Evolutionary conservation across 2,113 vertebrate species (phyloP).

Genomic region (Pionites leucogaster): DNA sequence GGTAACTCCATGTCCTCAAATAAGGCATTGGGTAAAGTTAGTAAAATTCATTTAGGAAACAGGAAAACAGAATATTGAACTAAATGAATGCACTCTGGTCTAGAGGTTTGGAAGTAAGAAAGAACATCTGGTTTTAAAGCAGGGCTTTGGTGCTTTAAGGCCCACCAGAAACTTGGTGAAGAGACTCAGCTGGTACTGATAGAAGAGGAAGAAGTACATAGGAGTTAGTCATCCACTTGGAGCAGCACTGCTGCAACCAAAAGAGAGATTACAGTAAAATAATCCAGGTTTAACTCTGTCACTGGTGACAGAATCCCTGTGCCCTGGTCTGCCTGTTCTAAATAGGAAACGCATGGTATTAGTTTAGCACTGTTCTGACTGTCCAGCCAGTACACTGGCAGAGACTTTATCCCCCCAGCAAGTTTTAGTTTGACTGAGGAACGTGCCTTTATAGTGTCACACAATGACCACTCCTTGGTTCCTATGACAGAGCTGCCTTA

Average conservation of each 20-base stretch:
- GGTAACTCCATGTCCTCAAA: background rate
- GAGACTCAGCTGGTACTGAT: background rate
- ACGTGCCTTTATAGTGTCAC: rapidly evolving
- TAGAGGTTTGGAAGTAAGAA: background rate
- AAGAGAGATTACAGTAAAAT: background rate
- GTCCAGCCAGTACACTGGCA: background rate
- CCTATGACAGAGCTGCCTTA: background rate
- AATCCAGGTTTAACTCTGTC: background rate
- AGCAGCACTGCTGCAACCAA: background rate
- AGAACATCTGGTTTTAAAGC: background rate
- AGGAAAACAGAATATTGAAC: background rate
- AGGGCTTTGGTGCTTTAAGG: background rate
- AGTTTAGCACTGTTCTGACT: background rate
- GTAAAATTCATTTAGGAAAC: background rate
- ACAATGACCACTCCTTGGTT: background rate
- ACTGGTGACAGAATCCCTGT: background rate
- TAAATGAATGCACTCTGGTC: background rate
- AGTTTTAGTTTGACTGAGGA: background rate
- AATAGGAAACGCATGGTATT: background rate
- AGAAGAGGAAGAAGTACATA: background rate
- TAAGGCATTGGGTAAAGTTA: background rate
- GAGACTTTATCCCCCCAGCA: background rate
- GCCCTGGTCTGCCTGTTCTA: background rate
- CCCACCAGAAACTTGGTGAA: background rate
- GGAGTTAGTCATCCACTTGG: background rate